phyloP scores from a whole-genome alignment of 2,888 invertebrate species.

The Notocelia uddmanniana region DNA sequence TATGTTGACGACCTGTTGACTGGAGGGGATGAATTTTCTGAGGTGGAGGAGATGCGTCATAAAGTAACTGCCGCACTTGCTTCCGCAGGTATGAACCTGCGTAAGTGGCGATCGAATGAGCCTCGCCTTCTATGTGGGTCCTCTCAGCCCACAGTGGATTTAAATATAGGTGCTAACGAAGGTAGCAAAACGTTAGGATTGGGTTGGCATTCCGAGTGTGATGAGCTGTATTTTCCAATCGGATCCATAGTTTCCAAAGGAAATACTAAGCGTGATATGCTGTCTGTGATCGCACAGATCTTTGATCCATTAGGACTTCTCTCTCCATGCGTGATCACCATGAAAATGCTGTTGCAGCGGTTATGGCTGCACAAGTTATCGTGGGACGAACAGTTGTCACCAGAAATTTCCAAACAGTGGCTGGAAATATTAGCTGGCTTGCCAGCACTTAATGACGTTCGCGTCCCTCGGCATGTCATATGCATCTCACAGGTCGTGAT shows the following conservation, averaged over 20 bases:
- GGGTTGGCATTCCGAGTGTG: too few relatives aligned
- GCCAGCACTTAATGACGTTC: background rate
- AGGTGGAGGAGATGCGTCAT: background rate
- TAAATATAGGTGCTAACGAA: constrained; percentile 44
- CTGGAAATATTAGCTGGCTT: background rate
- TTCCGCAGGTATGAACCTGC: too few relatives aligned
- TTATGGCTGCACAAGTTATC: constrained; percentile 51
- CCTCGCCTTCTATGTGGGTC: constrained; percentile 39
- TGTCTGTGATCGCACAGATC: constrained; percentile 37
- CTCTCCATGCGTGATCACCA: constrained; percentile 36
- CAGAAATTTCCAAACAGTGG: background rate
- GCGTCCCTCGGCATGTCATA: background rate
- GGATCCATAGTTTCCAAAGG: constrained; percentile 15
- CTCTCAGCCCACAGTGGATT: constrained; percentile 36
- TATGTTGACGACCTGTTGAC: constrained; percentile 7
- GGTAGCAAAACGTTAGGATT: constrained; percentile 46
- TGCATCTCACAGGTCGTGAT: background rate
- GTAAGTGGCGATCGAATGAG: constrained; percentile 36
- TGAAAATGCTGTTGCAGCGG: constrained; percentile 52
- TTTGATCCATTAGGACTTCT: background rate
- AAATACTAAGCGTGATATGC: constrained; percentile 49
- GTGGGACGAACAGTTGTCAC: constrained; percentile 50
- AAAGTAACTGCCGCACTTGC: background rate
- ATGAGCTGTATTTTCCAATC: too few relatives aligned
- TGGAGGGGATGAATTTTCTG: background rate